These are phyloP conservation scores for Latrodectus hesperus DNA, from an alignment of 2,888 invertebrate genomes.

Conservation along the genomic window DNA sequence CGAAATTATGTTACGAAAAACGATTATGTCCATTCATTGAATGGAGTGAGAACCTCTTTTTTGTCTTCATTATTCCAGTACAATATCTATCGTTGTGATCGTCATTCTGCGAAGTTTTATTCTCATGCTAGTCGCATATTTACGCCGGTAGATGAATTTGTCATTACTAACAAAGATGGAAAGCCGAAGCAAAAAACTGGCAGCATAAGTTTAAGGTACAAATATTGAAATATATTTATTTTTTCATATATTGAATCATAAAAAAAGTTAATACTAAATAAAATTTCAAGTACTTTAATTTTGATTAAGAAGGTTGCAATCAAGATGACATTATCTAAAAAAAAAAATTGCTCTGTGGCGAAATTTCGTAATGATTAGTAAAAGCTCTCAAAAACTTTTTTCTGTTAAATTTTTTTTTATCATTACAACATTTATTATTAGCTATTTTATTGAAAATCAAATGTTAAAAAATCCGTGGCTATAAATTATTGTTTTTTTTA, in stretches of 20 bases:
- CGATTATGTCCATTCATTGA: neutral
- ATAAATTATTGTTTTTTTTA: no score
- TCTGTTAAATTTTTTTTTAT: no score
- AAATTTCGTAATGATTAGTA: no score
- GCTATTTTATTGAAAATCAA: no score
- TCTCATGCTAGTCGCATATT: slow-evolving; percentile 70
- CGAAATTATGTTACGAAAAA: slow-evolving; percentile 8
- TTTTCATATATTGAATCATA: neutral
- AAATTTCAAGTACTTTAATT: no score
- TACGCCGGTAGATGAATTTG: slow-evolving; percentile 71
- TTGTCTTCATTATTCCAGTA: neutral
- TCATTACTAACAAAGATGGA: slow-evolving; percentile 58
- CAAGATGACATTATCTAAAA: no score
- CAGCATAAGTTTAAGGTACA: slow-evolving; percentile 51
- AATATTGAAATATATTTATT: no score
- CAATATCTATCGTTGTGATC: slow-evolving; percentile 10
- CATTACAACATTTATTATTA: no score
- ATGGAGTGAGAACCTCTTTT: neutral
- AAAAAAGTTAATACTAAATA: neutral
- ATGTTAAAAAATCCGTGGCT: no score
- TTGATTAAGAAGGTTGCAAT: no score
- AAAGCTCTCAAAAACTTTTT: no score
- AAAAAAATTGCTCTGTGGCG: no score
- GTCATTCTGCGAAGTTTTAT: slow-evolving; percentile 3
- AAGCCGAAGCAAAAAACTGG: slow-evolving; percentile 45